phyloP scores from a whole-genome alignment of 1,140 invertebrate species.

The Vanessa tameamea region DNA sequence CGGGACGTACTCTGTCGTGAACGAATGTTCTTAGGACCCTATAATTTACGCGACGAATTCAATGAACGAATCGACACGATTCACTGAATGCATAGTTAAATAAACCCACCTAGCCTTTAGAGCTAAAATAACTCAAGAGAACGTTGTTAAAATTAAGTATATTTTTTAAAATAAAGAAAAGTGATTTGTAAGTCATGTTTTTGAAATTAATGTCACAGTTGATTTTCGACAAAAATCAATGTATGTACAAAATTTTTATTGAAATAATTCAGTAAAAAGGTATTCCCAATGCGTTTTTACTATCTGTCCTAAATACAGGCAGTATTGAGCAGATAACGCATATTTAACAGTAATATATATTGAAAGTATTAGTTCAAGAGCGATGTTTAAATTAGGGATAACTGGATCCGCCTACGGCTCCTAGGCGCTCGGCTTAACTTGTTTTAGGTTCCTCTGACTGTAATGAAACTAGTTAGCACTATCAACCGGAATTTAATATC shows the following conservation, averaged over 20 bases:
- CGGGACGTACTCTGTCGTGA: constrained; percentile 46
- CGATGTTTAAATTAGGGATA: constrained; percentile 16
- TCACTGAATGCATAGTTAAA: constrained; percentile 25
- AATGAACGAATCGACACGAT: constrained; percentile 38
- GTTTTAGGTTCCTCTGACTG: constrained; percentile 5
- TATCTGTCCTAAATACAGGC: background rate
- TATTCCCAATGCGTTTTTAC: too few species aligned
- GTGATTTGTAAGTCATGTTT: too few species aligned
- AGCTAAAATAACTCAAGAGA: background rate
- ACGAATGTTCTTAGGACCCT: constrained; percentile 36
- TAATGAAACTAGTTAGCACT: constrained; percentile 5
- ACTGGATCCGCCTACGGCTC: constrained; percentile 22
- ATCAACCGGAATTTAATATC: background rate
- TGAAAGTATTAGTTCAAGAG: constrained; percentile 10
- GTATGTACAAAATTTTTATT: too few species aligned
- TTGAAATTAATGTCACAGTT: too few species aligned
- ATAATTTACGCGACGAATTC: constrained; percentile 45
- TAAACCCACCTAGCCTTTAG: background rate
- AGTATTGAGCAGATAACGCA: background rate
- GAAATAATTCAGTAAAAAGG: too few species aligned
- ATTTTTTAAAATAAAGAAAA: too few species aligned
- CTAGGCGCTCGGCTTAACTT: constrained; percentile 8
- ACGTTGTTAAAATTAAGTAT: background rate
- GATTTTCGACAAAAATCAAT: too few species aligned
- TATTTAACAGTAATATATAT: background rate